Evolutionary conservation across 1,140 invertebrate species (phyloP).

Genomic region (Glomeris maerens): DNA sequence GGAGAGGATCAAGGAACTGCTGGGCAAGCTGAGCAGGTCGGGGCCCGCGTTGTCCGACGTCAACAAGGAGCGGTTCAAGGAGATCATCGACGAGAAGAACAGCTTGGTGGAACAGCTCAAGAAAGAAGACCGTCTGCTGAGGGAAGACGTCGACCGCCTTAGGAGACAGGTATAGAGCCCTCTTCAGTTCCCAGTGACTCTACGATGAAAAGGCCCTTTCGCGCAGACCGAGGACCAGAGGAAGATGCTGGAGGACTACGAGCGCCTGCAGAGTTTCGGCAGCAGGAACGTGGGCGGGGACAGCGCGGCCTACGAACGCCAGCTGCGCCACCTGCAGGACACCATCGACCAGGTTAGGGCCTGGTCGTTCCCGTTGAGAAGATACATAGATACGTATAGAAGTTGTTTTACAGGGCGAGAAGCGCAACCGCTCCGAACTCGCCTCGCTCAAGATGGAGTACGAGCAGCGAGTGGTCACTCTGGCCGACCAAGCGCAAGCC

Average conservation of each 20-base stretch:
- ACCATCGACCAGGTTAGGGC: slow-evolving; percentile 1
- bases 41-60: slow-evolving; percentile 36
- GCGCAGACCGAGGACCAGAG: slow-evolving; percentile 60
- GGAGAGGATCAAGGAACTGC: slow-evolving; percentile 36
- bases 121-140: slow-evolving; percentile 51
- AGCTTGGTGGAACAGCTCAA: slow-evolving; percentile 55
- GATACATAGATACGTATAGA: neutral
- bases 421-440: slow-evolving; percentile 64
- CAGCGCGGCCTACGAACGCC: slow-evolving; percentile 49
- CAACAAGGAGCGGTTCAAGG: slow-evolving; percentile 49
- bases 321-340: slow-evolving; percentile 28
- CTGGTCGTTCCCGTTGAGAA: neutral
- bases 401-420: slow-evolving; percentile 46
- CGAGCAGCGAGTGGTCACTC: slow-evolving; percentile 67
- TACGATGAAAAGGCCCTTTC: slow-evolving; percentile 10
- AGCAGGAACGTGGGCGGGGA: slow-evolving; percentile 42
- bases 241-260: slow-evolving; percentile 68
- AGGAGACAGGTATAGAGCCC: slow-evolving; percentile 38
- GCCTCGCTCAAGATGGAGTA: slow-evolving; percentile 73
- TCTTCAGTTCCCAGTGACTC: neutral
- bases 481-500: slow-evolving; percentile 70
- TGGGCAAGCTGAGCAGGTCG: slow-evolving; percentile 25
- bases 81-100: slow-evolving; percentile 54
- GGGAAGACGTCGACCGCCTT: slow-evolving; percentile 51
- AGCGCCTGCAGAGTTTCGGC: slow-evolving; percentile 66